These are phyloP conservation scores for Hydropotes inermis DNA, from an alignment of 2,113 vertebrate species.

Conservation along the genomic window DNA sequence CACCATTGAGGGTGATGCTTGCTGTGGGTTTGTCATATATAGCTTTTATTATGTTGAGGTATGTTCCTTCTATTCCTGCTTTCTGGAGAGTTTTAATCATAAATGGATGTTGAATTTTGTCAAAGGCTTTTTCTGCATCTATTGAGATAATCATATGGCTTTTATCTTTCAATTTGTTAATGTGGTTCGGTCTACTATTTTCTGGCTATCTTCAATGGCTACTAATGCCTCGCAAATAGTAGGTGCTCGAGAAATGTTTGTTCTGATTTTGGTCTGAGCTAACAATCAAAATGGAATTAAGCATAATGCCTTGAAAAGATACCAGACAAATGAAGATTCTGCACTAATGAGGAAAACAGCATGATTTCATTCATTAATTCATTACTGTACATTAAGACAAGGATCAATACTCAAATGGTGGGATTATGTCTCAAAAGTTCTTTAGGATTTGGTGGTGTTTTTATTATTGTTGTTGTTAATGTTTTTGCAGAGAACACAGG, in stretches of 20 bases:
- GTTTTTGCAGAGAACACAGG: not conserved
- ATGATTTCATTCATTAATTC: not conserved
- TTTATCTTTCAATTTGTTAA: too few relatives aligned
- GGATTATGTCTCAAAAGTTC: not conserved
- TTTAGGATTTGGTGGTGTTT: not conserved
- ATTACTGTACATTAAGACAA: not conserved
- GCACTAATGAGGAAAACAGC: not conserved
- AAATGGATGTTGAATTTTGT: too few relatives aligned
- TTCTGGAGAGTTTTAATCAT: too few relatives aligned
- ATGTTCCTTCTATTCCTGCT: too few relatives aligned
- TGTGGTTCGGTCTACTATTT: too few relatives aligned
- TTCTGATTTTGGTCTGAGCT: not conserved
- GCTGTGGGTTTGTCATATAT: too few relatives aligned
- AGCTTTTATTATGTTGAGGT: too few relatives aligned
- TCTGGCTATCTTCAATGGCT: not conserved
- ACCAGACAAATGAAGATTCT: not conserved
- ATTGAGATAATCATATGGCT: too few relatives aligned
- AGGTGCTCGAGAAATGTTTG: not conserved
- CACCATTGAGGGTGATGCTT: too few relatives aligned
- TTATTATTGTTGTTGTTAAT: not conserved
- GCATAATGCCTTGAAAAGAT: not conserved
- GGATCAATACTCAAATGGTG: not conserved
- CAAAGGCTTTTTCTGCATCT: too few relatives aligned
- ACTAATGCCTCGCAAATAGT: not conserved
- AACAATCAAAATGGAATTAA: not conserved